Conservation (phyloP, 2,113 vertebrate species). For the Coreoperca whiteheadi region DNA sequence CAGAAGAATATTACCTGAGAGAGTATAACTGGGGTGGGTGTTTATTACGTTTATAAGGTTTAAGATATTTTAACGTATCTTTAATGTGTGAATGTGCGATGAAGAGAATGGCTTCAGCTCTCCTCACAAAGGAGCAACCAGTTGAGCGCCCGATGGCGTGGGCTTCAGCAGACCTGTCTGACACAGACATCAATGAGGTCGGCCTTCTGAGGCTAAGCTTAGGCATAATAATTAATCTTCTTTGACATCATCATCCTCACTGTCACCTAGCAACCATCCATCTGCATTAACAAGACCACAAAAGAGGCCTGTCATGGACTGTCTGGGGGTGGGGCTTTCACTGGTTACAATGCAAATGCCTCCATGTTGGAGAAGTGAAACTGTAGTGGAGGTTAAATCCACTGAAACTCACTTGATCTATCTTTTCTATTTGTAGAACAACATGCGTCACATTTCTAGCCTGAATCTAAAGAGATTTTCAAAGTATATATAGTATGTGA, state of each 20-base stretch:
- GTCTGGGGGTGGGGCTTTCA: constrained; percentile 1
- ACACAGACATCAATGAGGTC: constrained; percentile 69
- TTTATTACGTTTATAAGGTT: constrained; percentile 36
- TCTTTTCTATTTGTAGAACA: not conserved
- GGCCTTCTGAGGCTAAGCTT: constrained; percentile 52
- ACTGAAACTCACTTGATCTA: constrained; percentile 7
- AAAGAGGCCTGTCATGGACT: constrained; percentile 33
- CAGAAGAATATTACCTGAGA: constrained; percentile 4
- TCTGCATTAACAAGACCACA: constrained; percentile 67
- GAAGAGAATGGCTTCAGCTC: constrained; percentile 18
- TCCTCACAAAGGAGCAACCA: constrained; percentile 45
- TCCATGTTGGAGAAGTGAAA: constrained; percentile 5
- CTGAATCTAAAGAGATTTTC: not conserved
- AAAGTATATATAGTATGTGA: not conserved
- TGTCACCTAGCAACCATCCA: constrained; percentile 73
- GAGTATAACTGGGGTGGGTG: not conserved
- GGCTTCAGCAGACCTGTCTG: constrained; percentile 55
- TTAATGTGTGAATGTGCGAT: constrained; percentile 17
- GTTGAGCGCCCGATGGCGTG: constrained; percentile 32
- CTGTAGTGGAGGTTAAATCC: not conserved
- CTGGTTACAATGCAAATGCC: not conserved
- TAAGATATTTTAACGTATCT: not conserved
- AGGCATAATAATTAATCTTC: constrained; percentile 73
- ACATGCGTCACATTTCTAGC: not conserved
- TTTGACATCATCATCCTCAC: constrained; percentile 74